A percentile compares a stretch with the other conserved stretches of the same genome.
Evolutionary conservation across 2,888 invertebrate genomes (phyloP).

Genomic region (Anagyrus pseudococci): DNA sequence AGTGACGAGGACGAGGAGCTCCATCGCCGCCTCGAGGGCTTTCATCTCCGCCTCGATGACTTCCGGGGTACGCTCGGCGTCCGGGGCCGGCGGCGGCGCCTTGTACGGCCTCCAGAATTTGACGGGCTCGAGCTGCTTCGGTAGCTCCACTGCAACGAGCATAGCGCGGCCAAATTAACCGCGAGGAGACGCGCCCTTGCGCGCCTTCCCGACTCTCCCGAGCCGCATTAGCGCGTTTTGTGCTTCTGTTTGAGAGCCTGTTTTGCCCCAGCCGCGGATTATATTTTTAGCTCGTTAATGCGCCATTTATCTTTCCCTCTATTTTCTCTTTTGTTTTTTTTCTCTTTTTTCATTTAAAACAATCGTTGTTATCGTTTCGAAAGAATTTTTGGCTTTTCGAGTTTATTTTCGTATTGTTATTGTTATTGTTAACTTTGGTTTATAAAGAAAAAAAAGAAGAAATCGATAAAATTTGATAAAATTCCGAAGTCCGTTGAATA

Average conservation of each 20-base stretch:
- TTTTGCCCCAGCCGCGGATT: no score
- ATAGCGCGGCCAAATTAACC: slow-evolving; percentile 17
- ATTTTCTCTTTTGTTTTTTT: neutral
- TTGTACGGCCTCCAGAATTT: slow-evolving; percentile 73
- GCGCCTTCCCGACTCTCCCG: neutral
- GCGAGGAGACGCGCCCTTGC: neutral
- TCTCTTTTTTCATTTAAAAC: neutral
- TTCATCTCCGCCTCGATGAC: slow-evolving; percentile 82
- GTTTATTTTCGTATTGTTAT: no score
- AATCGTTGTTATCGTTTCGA: neutral
- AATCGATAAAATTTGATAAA: no score
- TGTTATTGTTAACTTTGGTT: no score
- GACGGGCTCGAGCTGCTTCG: slow-evolving; percentile 68
- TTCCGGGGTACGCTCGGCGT: slow-evolving; percentile 75
- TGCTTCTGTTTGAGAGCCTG: no score
- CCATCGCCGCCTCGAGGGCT: slow-evolving; percentile 75
- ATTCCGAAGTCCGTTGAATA: no score
- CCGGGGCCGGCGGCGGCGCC: slow-evolving; percentile 72
- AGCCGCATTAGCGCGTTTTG: no score
- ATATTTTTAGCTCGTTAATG: no score
- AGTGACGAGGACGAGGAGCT: slow-evolving; percentile 74
- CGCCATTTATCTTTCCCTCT: neutral
- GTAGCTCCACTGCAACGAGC: slow-evolving; percentile 65
- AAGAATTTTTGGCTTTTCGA: neutral
- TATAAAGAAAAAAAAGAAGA: no score